These are phyloP conservation scores for Acinonyx jubatus DNA, from an alignment of 2,113 vertebrate species.

Conservation along the genomic window DNA sequence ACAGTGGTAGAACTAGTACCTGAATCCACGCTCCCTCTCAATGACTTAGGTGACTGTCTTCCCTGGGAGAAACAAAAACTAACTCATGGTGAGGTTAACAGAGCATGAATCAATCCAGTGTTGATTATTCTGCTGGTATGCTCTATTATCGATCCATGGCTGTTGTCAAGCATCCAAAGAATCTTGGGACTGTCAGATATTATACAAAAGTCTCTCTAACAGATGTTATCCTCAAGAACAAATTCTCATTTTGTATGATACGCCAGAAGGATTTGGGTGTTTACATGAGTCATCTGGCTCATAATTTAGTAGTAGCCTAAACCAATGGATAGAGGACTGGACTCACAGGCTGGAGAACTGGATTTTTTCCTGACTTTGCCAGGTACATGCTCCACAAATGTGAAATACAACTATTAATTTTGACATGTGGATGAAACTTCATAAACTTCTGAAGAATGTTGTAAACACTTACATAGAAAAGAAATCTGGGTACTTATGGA, in stretches of 20 bases:
- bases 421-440: not conserved
- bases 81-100: not conserved
- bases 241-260: not conserved
- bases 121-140: not conserved
- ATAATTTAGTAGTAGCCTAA: not conserved
- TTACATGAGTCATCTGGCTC: not conserved
- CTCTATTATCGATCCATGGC: not conserved
- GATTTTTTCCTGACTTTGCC: not conserved
- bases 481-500: not conserved
- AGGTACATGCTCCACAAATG: not conserved
- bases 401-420: not conserved
- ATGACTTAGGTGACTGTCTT: not conserved
- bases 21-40: not conserved
- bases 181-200: not conserved
- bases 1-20: not conserved
- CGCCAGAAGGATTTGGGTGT: not conserved
- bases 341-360: not conserved
- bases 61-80: not conserved
- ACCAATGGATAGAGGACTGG: not conserved
- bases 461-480: not conserved
- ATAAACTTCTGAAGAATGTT: not conserved
- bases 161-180: not conserved
- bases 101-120: not conserved
- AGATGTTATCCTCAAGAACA: conserved; percentile 27
- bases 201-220: not conserved